phyloP scores from a whole-genome alignment of 1,140 invertebrate genomes.

The Lucilia sericata region DNA sequence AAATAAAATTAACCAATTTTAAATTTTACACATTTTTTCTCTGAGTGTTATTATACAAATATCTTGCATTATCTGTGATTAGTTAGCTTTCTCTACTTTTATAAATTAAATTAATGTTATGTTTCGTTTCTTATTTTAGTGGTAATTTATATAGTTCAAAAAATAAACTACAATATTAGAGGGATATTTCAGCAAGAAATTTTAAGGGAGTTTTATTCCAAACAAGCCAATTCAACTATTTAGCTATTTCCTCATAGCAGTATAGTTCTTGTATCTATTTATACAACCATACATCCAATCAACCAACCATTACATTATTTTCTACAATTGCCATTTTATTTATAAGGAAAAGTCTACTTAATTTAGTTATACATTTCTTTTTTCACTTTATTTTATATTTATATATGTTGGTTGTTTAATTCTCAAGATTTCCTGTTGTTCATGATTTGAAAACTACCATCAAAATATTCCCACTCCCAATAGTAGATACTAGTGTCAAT shows the following conservation, averaged over 20 bases:
- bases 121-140: background rate
- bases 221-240: background rate
- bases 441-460: background rate
- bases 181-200: background rate
- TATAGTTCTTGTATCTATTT: background rate
- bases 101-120: background rate
- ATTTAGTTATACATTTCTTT: background rate
- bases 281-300: background rate
- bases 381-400: too few relatives aligned
- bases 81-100: background rate
- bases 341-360: background rate
- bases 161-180: background rate
- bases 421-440: background rate
- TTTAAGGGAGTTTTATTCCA: background rate
- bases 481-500: background rate
- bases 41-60: background rate
- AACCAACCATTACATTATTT: background rate
- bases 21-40: background rate
- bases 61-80: background rate
- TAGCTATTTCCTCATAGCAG: background rate
- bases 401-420: background rate
- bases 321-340: background rate
- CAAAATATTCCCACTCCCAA: background rate
- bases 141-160: background rate
- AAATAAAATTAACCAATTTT: too few relatives aligned